Percentiles rank a stretch among this genome's conserved stretches.
These are phyloP conservation scores for Nannobrachium achirus DNA, from an alignment of 2,113 vertebrate genomes.

Conservation along the genomic window DNA sequence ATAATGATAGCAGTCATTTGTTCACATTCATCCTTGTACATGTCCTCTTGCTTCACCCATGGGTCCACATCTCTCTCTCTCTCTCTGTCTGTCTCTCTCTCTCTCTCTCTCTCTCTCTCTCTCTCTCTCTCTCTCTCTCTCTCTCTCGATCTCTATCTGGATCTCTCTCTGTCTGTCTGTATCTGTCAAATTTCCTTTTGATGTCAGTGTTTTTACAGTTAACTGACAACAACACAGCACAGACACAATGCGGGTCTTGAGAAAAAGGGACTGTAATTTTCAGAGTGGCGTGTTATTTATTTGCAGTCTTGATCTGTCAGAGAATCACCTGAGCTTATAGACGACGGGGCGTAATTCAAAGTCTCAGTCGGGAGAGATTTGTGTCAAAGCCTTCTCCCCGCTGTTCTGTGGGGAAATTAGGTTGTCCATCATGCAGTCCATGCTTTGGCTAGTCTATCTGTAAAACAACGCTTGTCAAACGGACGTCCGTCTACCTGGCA, in stretches of 20 bases:
- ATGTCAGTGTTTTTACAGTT: constrained; percentile 7
- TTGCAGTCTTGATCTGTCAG: constrained; percentile 5
- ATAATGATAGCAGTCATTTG: constrained; percentile 32
- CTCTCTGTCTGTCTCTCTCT: not conserved
- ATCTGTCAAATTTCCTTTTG: constrained; percentile 14
- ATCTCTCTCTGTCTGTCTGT: no score
- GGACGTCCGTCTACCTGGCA: not conserved
- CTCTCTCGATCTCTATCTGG: not conserved
- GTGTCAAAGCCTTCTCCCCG: no score
- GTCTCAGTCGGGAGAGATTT: not conserved
- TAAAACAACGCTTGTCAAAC: not conserved
- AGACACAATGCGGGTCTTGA: not conserved
- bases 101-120: not conserved
- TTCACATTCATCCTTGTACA: constrained; percentile 30
- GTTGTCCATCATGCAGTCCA: not conserved
- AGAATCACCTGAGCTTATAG: constrained; percentile 1
- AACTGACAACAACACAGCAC: not conserved
- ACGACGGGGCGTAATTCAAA: constrained; percentile 5
- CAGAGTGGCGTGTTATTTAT: not conserved
- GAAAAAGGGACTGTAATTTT: not conserved
- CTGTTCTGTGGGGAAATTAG: not conserved
- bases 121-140: not conserved
- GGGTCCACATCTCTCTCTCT: not conserved
- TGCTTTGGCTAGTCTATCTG: not conserved
- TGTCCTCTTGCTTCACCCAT: constrained; percentile 23